Conservation (phyloP, 2,113 vertebrate species). For the Neolamprologus devosi region DNA sequence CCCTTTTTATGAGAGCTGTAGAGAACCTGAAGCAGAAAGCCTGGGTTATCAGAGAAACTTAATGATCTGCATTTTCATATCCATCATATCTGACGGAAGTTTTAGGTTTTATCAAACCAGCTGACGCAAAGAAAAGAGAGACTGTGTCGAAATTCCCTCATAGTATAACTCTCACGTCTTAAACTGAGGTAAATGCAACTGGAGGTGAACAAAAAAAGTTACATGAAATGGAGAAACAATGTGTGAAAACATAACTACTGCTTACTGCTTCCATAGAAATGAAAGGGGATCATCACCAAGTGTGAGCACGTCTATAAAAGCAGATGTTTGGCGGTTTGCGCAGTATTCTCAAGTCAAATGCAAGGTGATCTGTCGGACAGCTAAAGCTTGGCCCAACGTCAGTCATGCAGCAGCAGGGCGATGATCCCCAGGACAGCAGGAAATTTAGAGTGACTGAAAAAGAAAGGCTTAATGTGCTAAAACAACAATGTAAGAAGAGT, state of each 20-base stretch:
- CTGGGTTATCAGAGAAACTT: neutral
- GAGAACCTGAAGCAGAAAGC: neutral
- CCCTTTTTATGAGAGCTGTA: neutral
- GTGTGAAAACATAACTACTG: neutral
- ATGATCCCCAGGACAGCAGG: neutral
- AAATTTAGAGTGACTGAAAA: neutral
- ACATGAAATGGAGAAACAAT: neutral
- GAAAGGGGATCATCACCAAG: neutral
- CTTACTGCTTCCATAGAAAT: neutral
- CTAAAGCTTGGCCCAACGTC: neutral
- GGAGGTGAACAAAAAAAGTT: neutral
- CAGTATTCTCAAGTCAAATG: neutral
- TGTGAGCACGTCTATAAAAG: neutral
- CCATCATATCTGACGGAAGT: neutral
- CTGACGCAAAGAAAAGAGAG: neutral
- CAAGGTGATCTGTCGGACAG: neutral
- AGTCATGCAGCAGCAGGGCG: neutral
- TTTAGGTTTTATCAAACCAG: neutral
- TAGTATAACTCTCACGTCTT: neutral
- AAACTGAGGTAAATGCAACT: neutral
- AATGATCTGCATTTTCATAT: neutral
- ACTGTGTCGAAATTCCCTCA: neutral
- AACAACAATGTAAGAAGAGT: neutral
- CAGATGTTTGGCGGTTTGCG: neutral
- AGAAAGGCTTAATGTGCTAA: neutral